Percentiles rank a stretch among this genome's conserved stretches.
These are phyloP conservation scores for Sebastes goodei DNA, from an alignment of 2,797 vertebrate species.

Conservation along the genomic window DNA sequence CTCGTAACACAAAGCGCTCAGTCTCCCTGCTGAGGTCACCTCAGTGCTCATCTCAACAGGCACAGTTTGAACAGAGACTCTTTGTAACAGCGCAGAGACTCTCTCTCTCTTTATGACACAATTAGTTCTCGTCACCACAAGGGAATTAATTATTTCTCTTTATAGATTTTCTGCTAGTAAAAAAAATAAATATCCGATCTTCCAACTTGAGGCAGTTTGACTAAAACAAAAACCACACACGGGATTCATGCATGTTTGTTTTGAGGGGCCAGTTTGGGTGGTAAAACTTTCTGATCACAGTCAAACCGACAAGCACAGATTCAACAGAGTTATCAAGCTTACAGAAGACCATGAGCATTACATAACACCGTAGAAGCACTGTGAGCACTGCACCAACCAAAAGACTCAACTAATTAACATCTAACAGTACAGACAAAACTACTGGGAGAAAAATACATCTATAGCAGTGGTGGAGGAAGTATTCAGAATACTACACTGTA, in stretches of 20 bases:
- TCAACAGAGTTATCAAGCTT: conserved; percentile 36
- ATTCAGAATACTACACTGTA: not conserved
- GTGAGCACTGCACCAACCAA: not conserved
- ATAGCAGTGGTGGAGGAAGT: not conserved
- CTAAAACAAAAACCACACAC: conserved; percentile 3
- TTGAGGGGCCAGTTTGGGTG: not conserved
- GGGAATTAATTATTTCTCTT: not conserved
- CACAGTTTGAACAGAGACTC: conserved; percentile 57
- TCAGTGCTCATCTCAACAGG: conserved; percentile 38
- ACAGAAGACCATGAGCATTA: conserved; percentile 58
- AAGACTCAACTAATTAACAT: not conserved
- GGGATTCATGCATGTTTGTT: conserved; percentile 48
- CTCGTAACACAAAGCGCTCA: conserved; percentile 64
- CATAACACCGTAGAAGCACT: not conserved
- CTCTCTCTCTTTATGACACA: not conserved
- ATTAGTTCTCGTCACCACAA: not conserved
- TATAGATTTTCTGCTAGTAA: not conserved
- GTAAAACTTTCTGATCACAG: not conserved
- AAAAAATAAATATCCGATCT: not conserved
- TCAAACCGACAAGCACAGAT: conserved; percentile 15
- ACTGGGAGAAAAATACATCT: not conserved
- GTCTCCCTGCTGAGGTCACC: conserved; percentile 75
- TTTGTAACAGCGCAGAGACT: conserved; percentile 44
- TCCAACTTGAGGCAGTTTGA: not conserved
- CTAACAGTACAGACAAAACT: not conserved